Percentiles rank a stretch among this genome's conserved stretches.
These are phyloP conservation scores for Poeciliopsis occidentalis DNA, from an alignment of 2,113 vertebrate species.

Conservation along the genomic window DNA sequence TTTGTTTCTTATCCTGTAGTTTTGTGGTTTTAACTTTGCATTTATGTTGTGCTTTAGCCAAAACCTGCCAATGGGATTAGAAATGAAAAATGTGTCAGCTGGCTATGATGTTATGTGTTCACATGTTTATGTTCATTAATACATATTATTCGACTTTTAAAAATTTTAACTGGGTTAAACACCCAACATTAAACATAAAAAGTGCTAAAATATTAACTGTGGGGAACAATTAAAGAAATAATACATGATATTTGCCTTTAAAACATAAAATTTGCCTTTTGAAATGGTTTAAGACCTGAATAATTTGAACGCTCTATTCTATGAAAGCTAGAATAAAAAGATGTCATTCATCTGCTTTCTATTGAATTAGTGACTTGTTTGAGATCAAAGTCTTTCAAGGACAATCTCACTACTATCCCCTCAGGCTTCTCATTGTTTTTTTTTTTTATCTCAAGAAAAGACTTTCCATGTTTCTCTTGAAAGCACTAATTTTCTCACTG, in stretches of 20 bases:
- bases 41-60: too few species aligned
- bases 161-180: too few species aligned
- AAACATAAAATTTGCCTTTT: background rate
- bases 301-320: background rate
- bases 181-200: too few species aligned
- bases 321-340: slow-evolving; percentile 16
- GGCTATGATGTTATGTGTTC: too few species aligned
- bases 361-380: slow-evolving; percentile 44
- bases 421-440: slow-evolving; percentile 29
- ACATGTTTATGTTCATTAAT: too few species aligned
- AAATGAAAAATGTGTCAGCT: too few species aligned
- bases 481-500: slow-evolving; percentile 34
- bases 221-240: too few species aligned
- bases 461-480: slow-evolving; percentile 28
- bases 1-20: too few species aligned
- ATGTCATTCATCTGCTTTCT: slow-evolving; percentile 37
- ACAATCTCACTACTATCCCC: slow-evolving; percentile 46
- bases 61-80: too few species aligned
- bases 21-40: too few species aligned
- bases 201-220: too few species aligned
- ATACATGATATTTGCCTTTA: background rate
- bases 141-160: too few species aligned
- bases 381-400: slow-evolving; percentile 55
- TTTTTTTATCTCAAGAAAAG: slow-evolving; percentile 36
- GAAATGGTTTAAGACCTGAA: background rate